A percentile compares a stretch with the other conserved stretches of the same genome.
phyloP scores from a whole-genome alignment of 2,113 vertebrate genomes.

The Leiothrix lutea region DNA sequence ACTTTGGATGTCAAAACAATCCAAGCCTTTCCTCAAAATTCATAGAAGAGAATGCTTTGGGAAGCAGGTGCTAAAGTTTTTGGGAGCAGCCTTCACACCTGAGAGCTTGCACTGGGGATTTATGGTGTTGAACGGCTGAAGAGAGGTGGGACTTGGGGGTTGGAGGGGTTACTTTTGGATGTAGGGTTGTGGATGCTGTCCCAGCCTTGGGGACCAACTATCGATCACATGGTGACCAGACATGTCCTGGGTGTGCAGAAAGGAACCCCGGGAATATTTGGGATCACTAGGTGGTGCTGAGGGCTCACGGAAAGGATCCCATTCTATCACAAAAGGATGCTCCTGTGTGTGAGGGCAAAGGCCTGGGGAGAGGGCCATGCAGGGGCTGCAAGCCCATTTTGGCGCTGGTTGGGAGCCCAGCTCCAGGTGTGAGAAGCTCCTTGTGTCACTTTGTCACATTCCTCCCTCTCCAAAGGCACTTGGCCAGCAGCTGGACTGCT shows the following conservation, averaged over 20 bases:
- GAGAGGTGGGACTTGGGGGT: background rate
- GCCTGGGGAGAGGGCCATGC: fast-evolving
- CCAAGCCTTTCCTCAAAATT: background rate
- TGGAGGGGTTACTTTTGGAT: background rate
- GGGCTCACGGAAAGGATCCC: background rate
- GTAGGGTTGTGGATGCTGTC: background rate
- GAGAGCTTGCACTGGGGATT: background rate
- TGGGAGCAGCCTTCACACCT: background rate
- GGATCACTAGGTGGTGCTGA: constrained; percentile 63
- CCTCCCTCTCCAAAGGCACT: background rate
- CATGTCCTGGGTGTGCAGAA: fast-evolving
- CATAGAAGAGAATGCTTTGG: background rate
- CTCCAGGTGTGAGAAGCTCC: no score
- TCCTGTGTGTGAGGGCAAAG: background rate
- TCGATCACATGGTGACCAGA: fast-evolving
- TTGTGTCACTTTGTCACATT: background rate
- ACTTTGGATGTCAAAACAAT: background rate
- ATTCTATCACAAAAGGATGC: fast-evolving
- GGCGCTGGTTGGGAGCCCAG: background rate
- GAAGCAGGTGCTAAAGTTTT: background rate
- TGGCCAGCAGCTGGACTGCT: background rate
- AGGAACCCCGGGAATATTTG: background rate
- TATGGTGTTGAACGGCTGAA: background rate
- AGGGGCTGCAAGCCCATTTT: background rate
- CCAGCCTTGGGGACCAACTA: fast-evolving